Conservation (phyloP, 2,888 invertebrate genomes). For the Polyommatus iphigenia region DNA sequence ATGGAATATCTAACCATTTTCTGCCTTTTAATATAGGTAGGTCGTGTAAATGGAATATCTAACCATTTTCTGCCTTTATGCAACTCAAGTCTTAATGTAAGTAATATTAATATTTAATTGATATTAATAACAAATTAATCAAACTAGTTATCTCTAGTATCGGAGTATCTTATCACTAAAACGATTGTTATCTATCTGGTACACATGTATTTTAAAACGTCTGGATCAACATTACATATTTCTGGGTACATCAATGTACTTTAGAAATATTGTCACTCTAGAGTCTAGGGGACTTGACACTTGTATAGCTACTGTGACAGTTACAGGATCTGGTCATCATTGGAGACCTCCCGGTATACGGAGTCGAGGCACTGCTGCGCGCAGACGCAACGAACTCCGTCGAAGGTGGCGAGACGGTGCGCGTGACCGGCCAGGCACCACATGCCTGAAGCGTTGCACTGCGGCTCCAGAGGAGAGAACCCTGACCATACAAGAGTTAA, state of each 20-base stretch:
- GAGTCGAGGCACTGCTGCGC: constrained; percentile 63
- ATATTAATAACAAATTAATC: background rate
- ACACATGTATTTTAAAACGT: constrained; percentile 11
- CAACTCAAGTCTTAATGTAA: background rate
- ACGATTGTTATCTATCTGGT: background rate
- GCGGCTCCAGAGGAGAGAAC: constrained; percentile 55
- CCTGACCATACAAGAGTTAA: constrained; percentile 49
- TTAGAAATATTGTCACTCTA: no score
- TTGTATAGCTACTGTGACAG: constrained; percentile 9
- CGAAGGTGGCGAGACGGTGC: constrained; percentile 54
- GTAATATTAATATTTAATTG: background rate
- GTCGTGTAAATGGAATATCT: no score
- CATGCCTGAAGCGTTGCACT: constrained; percentile 76
- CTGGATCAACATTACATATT: background rate
- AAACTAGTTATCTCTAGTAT: background rate
- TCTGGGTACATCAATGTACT: no score
- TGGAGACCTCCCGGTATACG: constrained; percentile 53
- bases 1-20: no score
- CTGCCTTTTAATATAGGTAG: no score
- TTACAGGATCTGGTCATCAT: constrained; percentile 54
- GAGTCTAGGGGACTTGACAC: no score
- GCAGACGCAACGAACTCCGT: constrained; percentile 54
- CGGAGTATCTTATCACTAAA: background rate
- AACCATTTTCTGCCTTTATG: background rate
- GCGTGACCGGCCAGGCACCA: constrained; percentile 68